Evolutionary conservation across 2,888 invertebrate genomes (phyloP), one percentile per base, ranked within the genome.

Genomic region (Lamellibrachia columna): DNA sequence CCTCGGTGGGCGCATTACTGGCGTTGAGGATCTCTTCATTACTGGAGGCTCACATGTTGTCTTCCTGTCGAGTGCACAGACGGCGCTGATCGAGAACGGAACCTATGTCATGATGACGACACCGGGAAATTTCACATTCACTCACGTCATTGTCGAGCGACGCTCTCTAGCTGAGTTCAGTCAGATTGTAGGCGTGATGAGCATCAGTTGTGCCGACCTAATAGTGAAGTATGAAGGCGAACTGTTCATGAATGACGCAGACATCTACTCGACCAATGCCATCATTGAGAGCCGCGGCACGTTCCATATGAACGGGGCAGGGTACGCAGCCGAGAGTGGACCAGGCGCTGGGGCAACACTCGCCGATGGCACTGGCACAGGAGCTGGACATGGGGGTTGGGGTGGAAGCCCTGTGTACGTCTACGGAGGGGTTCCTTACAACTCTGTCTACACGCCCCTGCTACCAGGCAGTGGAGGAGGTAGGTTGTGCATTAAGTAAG

Each of bases 361-460:
- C 1, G 15, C 55, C 15, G 94, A 93, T 92, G 93, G 93, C 3
- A 90, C 93, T 3, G 95, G 95, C 8, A 90, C 93, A 7, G 95
- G 95, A 52, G 95, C 94, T 9, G 95, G 95, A 4, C 94, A 95
- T 93, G 95, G 95, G 58, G 95, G 95, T 53, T 94, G 94, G 91
- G 95, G 95, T 60, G 95, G 94, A n/a, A 95, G 95, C 7, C 94
- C 94, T 4, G 94, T 93, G 3, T 93, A 93, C n/a, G 92, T 91
- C 58, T 90, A n/a, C 40, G 92, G 90, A 40, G 95, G 95, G 9
- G 60, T 92, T 6, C 94, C 95, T 1, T 95, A 95, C 93, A 95
- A 94, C 53, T 95, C 95, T 52, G 94, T 95, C 52, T 95, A 94
- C 92, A 92, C 92, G 52, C 95, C 95, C 15, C 22, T 93, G 52